These are phyloP conservation scores for Apantesis nais DNA, from an alignment of 2,888 invertebrate species.

Conservation along the genomic window DNA sequence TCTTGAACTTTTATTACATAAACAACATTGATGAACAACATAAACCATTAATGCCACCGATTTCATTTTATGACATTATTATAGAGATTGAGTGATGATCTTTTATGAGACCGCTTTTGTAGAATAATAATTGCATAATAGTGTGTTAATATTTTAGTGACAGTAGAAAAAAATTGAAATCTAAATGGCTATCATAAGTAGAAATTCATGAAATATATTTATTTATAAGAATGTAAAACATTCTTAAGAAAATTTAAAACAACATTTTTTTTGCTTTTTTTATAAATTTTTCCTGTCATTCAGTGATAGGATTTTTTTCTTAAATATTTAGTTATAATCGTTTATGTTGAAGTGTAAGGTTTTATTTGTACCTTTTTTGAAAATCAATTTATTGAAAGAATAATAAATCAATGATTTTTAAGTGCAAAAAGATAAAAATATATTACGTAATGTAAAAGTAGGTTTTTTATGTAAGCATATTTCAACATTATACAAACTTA, in stretches of 20 bases:
- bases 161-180: too few species aligned
- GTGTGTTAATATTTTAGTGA: background rate
- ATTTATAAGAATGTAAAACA: too few species aligned
- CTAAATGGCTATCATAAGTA: too few species aligned
- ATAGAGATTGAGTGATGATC: background rate
- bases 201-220: too few species aligned
- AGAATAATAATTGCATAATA: background rate
- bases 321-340: too few species aligned
- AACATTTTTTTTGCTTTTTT: too few species aligned
- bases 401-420: background rate
- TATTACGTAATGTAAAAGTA: background rate
- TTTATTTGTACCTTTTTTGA: background rate
- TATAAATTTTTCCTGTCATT: too few species aligned
- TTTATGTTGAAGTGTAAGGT: background rate
- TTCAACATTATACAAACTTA: background rate
- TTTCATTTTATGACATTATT: slow-evolving; percentile 5
- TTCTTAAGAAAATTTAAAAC: too few species aligned
- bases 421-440: background rate
- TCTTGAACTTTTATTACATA: slow-evolving; percentile 7
- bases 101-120: background rate
- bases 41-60: slow-evolving; percentile 10
- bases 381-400: background rate
- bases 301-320: too few species aligned
- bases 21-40: slow-evolving; percentile 4
- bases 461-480: background rate